Base-by-base conservation (phyloP, 2,797 vertebrate species). In the Macropus fuliginosus region DNA sequence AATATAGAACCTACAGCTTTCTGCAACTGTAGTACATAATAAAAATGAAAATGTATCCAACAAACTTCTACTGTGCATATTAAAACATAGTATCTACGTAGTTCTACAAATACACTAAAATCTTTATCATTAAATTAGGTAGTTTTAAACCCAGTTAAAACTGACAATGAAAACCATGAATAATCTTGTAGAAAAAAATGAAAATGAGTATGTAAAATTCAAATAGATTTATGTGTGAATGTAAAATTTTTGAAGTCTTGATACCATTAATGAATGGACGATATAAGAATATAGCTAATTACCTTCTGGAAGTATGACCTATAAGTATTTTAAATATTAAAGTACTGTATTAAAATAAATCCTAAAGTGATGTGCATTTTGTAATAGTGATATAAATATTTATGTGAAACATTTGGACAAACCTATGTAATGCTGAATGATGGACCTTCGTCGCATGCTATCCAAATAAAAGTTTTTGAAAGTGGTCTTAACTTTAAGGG, bases 301-400 rank as follows among this genome's bases (percentile, higher is more conserved):
- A 93, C 3, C 24, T 91, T 93, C 8, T 27, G 91, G 55, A 66
- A 94, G 4, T 90, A 66, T 56, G 95, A 95, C 5, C 1, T 3
- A 34, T 56, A 91, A 52, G 1, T 10, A 94, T 91, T 29, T 94
- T 93, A 92, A 96, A 91, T 90, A 94, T 54, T 92, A 95, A 89
- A 90, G 50, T 92, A 2, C 52, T 55, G 12, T 93, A 93, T 94
- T 34, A 92, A 96, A 96, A 92, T 1, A 97, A 95, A 95, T 66
- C 92, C 2, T 89, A 34, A 93, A 56, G 18, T 92, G 9, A 4
- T 56, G 11, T 59, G 18, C 24, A 91, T 50, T 54, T 91, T 91
- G 31, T 81, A 93, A 94, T 27, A 94, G 31, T 95, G 56, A 74
- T 59, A 81, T 55, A 95, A 91, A 95, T 96, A 81, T 74, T 92